Base-by-base conservation (phyloP, 92 coral and sea anemone species). In the Zoanthus sansibaricus region DNA sequence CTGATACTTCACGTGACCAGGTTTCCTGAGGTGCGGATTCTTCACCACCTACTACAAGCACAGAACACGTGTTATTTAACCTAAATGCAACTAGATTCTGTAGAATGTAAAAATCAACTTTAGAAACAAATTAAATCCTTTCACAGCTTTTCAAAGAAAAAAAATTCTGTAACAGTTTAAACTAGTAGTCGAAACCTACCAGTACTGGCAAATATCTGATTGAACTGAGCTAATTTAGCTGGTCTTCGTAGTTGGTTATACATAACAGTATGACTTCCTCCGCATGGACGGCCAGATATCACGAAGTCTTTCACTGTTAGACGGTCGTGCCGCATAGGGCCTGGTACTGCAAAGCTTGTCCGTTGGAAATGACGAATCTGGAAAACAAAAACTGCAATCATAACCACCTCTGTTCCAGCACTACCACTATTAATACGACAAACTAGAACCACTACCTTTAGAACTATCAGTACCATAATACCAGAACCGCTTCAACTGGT, bases 201-300 rank as follows among this genome's bases (percentile, higher is more conserved):
- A 66, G 85, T 7, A 62, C 58, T 94, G 79, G 93, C 89, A 46
- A 89, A 48, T 54, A 80, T 87, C 77, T 96, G 98, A 76, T 91
- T 89, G 31, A 91, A 88, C 68, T 96, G 99, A 13, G 93, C 88
- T 17, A 95, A 33, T 56, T 90, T 92, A 20, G 92, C 89, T 12
- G 98, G 92, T 47, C 94, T 90, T 59, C 99, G 78, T 78, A 93
- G 79, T 49, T 92, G 96, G 32, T 94, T 93, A 78, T 88, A 79
- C 87, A 92, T 92, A 3, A 97, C 93, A 21, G 99, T 97, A 82
- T 97, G 99, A 59, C 96, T 95, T 7, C 99, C 99, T 9, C 99
- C 99, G 73, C 99, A 97, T 8, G 99, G 99, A 44, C 99, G 94
- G 32, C 93, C 92, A 1, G 93, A 71, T 66, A 80, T 9, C 30